Evolutionary conservation across 2,797 vertebrate species (phyloP).

Genomic region (Malurus leucopterus): DNA sequence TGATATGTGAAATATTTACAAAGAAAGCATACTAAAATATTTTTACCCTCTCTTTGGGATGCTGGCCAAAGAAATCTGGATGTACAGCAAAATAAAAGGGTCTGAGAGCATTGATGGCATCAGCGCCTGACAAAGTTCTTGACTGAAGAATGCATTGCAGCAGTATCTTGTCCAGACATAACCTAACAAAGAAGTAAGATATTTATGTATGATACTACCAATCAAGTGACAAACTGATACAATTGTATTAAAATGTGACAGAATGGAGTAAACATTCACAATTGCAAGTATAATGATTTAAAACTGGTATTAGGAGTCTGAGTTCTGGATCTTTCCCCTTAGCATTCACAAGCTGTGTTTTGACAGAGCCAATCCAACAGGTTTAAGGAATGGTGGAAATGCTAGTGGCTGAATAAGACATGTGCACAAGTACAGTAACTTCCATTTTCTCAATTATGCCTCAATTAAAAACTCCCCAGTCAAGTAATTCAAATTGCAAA

Average conservation of each 20-base stretch:
- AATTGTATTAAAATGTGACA: background rate
- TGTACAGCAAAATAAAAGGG: slow-evolving; percentile 98
- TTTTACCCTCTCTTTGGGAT: slow-evolving; percentile 90
- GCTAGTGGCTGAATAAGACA: background rate
- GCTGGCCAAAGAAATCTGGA: slow-evolving; percentile 95
- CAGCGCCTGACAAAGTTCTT: slow-evolving; percentile 85
- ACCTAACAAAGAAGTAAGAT: slow-evolving; percentile 65
- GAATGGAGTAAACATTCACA: background rate
- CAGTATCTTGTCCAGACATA: slow-evolving; percentile 66
- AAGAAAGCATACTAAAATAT: background rate
- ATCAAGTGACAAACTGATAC: background rate
- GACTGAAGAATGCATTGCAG: slow-evolving; percentile 63
- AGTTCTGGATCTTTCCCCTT: background rate
- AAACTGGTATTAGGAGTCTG: background rate
- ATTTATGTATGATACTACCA: background rate
- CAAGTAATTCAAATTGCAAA: background rate
- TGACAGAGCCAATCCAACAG: background rate
- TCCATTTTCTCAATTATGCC: background rate
- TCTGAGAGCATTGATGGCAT: slow-evolving; percentile 88
- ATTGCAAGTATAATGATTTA: background rate
- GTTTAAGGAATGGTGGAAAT: background rate
- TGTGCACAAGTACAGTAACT: background rate
- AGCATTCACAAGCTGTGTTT: background rate
- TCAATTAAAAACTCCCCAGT: background rate
- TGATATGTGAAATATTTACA: background rate